Evolutionary conservation across 2,888 invertebrate genomes (phyloP), one percentile per base, ranked within the genome.

Genomic region (Bursaphelenchus okinawaensis): DNA sequence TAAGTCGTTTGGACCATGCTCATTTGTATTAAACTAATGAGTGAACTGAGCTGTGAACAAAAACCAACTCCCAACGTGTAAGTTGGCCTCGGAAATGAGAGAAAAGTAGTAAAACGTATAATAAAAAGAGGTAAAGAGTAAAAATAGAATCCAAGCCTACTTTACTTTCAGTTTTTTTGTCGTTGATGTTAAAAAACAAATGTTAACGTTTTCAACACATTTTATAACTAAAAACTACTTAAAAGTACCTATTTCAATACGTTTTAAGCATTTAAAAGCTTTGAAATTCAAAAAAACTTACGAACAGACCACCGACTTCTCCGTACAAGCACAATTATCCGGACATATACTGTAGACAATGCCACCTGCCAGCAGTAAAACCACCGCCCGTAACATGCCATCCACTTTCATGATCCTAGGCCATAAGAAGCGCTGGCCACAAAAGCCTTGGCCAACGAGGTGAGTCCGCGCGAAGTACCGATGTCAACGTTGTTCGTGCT

Each of bases 301-400:
- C 68, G 68, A 52, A 64, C 68, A 68, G 20, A 68, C 63, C 28
- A 68, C 66, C 27, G 68, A 68, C n/a, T 58, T 67, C 8, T 63
- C 56, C 2, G 71, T 27, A 31, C 68, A 68, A 22, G 65, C 50
- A 55, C 68, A 68, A 16, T 60, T 60, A 28, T 68, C 55, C 8
- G 68, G 68, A 65, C 68, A 68, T n/a, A 55, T 54, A 51, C 54
- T n/a, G n/a, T n/a, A n/a, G n/a, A n/a, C n/a, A n/a, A n/a, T n/a
- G n/a, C n/a, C n/a, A n/a, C n/a, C n/a, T n/a, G n/a, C n/a, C n/a
- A n/a, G n/a, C n/a, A n/a, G n/a, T n/a, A n/a, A n/a, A n/a, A n/a
- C n/a, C n/a, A n/a, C n/a, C n/a, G n/a, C n/a, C n/a, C n/a, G n/a
- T n/a, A n/a, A n/a, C n/a, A n/a, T n/a, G n/a, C n/a, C n/a, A n/a